Conservation (phyloP, 92 coral and sea anemone species). For the Porites rus region DNA sequence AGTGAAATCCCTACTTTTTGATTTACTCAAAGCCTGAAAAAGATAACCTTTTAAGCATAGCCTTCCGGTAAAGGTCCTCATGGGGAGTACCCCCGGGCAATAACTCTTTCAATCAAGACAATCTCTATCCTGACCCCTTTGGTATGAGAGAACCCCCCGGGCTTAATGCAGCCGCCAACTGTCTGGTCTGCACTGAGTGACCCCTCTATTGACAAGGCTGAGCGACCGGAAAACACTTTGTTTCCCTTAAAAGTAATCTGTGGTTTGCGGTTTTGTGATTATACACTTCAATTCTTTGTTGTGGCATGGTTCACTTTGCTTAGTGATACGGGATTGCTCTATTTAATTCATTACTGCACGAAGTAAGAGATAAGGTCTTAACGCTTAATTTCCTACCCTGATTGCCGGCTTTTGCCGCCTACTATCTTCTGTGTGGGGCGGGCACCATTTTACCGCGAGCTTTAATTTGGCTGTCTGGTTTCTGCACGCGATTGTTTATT, state of each 20-base stretch:
- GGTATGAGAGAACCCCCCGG: background rate
- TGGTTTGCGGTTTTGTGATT: background rate
- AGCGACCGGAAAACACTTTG: constrained; percentile 25
- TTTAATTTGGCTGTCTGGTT: background rate
- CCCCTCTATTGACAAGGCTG: constrained; percentile 22
- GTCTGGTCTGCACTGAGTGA: constrained; percentile 29
- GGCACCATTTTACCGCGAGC: constrained; percentile 6
- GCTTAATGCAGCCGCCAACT: constrained; percentile 2
- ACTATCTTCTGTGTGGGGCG: background rate
- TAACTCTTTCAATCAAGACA: too few relatives aligned
- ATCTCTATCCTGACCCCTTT: background rate
- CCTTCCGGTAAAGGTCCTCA: background rate
- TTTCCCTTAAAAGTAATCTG: constrained; percentile 12
- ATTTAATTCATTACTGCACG: background rate
- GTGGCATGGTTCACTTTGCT: background rate
- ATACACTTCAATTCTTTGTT: background rate
- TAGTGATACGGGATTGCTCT: background rate
- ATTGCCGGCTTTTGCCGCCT: background rate
- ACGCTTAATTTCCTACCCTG: background rate
- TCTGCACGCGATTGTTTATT: background rate
- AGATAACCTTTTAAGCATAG: too few relatives aligned
- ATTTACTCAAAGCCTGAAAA: too few relatives aligned
- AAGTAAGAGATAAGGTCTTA: background rate
- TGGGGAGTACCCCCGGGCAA: background rate
- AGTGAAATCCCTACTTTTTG: too few relatives aligned